Percentiles rank a stretch among this genome's conserved stretches.
These are phyloP conservation scores for Rhysida immarginata DNA, from an alignment of 1,140 invertebrate species.

Conservation along the genomic window DNA sequence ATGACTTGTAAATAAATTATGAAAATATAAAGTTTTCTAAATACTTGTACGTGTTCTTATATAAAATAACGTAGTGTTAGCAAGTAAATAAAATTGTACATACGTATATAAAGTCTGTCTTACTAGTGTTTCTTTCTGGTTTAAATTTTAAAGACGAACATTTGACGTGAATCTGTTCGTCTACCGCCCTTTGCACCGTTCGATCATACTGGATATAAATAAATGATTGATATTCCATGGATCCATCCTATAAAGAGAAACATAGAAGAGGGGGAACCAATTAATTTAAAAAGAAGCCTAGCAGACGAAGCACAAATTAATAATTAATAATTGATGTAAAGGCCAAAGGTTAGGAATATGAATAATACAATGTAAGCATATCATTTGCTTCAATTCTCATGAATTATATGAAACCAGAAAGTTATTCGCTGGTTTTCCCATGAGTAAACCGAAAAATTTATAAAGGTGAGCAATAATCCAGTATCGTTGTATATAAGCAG, in stretches of 20 bases:
- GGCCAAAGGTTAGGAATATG: too few species aligned
- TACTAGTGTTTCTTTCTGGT: background rate
- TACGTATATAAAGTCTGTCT: background rate
- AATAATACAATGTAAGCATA: too few species aligned
- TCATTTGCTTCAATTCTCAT: too few species aligned
- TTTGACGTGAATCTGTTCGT: constrained; percentile 42
- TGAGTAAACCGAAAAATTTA: too few species aligned
- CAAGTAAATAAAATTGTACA: background rate
- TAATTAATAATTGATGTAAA: too few species aligned
- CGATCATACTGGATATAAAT: constrained; percentile 52
- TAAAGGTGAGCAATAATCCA: too few species aligned
- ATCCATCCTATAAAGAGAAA: constrained; percentile 22
- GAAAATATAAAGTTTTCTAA: background rate
- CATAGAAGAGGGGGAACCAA: background rate
- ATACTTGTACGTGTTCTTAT: background rate
- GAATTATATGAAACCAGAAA: too few species aligned
- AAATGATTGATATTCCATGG: constrained; percentile 42
- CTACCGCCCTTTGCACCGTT: constrained; percentile 47
- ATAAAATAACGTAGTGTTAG: background rate
- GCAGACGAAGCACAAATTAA: too few species aligned
- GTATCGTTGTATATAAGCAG: too few species aligned
- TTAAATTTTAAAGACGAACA: constrained; percentile 27
- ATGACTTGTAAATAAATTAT: background rate
- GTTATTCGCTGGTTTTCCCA: too few species aligned
- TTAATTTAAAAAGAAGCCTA: too few species aligned